Evolutionary conservation across 1,140 invertebrate species (phyloP), one percentile per base, ranked within the genome.

Genomic region (Papilio polyxenes): DNA sequence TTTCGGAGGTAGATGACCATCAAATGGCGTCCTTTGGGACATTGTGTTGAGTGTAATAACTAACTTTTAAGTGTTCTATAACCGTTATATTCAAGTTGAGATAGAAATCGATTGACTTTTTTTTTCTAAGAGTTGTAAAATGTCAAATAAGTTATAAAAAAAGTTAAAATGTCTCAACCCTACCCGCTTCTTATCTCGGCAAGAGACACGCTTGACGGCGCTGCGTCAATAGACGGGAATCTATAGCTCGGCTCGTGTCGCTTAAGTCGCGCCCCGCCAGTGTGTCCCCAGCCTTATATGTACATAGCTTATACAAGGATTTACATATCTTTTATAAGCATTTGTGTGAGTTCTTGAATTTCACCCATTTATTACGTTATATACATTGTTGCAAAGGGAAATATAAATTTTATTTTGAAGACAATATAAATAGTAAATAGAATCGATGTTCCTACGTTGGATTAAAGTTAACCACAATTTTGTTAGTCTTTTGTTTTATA

Each of bases 191-290:
- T 90, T 91, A 90, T 92, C 89, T 90, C 82, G 83, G 82, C 82
- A 85, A 85, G 86, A 89, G 86, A 83, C 85, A 89, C 90, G 90
- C 90, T 91, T 92, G 88, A 92, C 87, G 88, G 85, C 80, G 80
- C 87, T 87, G 82, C 89, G 90, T 93, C 91, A 93, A 93, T 92
- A 93, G 88, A 85, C 81, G 75, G 31, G 83, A 86, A 76, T 83
- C 84, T 85, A 85, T 87, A 84, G 84, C 79, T 84, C 74, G 80
- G 77, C 82, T 79, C 56, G 82, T 85, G 83, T 79, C 84, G 83
- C 81, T 79, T 83, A 75, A 81, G 83, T 86, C 82, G 82, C 76
- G 82, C 74, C 65, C 65, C 65, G 65, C 65, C 53, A 17, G 59
- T 81, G 65, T 74, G 80, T 23, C 62, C 23, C 51, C 62, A 40